Evolutionary conservation across 2,888 invertebrate genomes (phyloP), one percentile per base, ranked within the genome.

Genomic region (Yponomeuta evonymella): DNA sequence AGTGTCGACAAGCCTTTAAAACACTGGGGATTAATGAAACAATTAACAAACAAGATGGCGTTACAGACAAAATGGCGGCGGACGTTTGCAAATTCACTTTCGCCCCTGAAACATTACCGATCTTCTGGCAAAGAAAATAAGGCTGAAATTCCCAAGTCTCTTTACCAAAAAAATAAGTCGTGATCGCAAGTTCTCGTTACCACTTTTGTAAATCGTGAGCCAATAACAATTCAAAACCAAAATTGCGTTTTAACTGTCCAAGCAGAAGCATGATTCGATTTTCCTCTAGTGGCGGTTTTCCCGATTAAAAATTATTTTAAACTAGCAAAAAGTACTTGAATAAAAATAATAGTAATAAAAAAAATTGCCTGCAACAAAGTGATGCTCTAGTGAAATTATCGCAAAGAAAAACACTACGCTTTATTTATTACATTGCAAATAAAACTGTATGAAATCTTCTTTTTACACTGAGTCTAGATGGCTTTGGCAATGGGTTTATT

Each of bases 281-380:
- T 43, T 3, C 43, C 43, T 8, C 9, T 43, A 8, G 43, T 43
- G 8, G 43, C 8, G 43, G 43, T 43, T 8, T 30, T 11, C 12
- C 23, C 2, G 5, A 23, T 29, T 23, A 10, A 29, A 10, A 2
- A 23, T 29, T 23, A 29, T 29, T 65, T 65, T 5, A 11, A 30
- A 29, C 30, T 65, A 33, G 11, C 65, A 5, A 67, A 43, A 67
- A 67, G 43, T 67, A 36, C n/a, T 33, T 33, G 33, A 33, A 33
- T 33, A 33, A 33, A 33, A 33, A 4, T 43, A 15, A 11, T 15
- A 67, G 8, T n/a, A 33, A 67, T 33, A 73, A 73, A 73, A 73
- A 70, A 73, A 73, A 73, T 8, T 73, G 72, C 74, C 77, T 74
- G 82, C 81, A 83, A 83, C 76, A 77, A 77, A 83, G 79, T 81